phyloP scores from a whole-genome alignment of 2,888 invertebrate species.

The Drosophila falleni region DNA sequence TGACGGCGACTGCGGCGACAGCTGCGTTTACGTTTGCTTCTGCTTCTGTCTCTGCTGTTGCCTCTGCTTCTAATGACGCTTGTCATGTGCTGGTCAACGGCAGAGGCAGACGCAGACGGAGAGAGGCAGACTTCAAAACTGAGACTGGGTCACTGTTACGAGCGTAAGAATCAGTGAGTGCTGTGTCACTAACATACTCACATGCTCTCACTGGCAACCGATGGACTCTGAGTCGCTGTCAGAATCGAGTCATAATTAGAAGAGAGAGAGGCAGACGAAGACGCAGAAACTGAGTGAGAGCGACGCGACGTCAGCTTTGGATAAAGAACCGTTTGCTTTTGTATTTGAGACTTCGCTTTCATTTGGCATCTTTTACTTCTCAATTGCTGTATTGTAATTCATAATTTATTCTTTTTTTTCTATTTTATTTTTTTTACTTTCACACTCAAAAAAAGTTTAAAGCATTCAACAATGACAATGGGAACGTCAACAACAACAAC shows the following conservation, averaged over 20 bases:
- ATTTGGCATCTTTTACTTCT: slow-evolving; percentile 66
- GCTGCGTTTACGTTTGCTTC: slow-evolving; percentile 6
- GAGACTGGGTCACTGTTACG: slow-evolving; percentile 85
- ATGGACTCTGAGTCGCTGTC: slow-evolving; percentile 19
- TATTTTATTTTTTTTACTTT: slow-evolving; percentile 61
- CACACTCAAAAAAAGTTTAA: slow-evolving; percentile 61
- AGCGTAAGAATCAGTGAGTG: slow-evolving; percentile 62
- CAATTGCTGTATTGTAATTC: slow-evolving; percentile 50
- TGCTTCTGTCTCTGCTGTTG: slow-evolving; percentile 9
- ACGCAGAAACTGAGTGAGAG: slow-evolving; percentile 20
- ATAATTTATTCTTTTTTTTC: slow-evolving; percentile 60
- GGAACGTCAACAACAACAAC: slow-evolving; percentile 8
- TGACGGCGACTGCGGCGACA: not conserved
- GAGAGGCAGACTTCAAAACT: slow-evolving; percentile 16
- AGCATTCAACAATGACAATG: slow-evolving; percentile 19
- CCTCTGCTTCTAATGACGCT: not conserved
- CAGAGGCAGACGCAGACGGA: slow-evolving; percentile 3
- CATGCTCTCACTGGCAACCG: slow-evolving; percentile 2
- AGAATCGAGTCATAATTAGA: slow-evolving; percentile 58
- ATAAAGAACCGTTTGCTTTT: slow-evolving; percentile 68
- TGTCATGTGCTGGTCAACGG: slow-evolving; percentile 35
- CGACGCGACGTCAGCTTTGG: slow-evolving; percentile 5
- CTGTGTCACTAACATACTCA: slow-evolving; percentile 30
- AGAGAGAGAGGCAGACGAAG: slow-evolving; percentile 36
- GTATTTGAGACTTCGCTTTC: slow-evolving; percentile 72